Base-by-base conservation (phyloP, 2,113 vertebrate species). In the Toxotes jaculatrix region DNA sequence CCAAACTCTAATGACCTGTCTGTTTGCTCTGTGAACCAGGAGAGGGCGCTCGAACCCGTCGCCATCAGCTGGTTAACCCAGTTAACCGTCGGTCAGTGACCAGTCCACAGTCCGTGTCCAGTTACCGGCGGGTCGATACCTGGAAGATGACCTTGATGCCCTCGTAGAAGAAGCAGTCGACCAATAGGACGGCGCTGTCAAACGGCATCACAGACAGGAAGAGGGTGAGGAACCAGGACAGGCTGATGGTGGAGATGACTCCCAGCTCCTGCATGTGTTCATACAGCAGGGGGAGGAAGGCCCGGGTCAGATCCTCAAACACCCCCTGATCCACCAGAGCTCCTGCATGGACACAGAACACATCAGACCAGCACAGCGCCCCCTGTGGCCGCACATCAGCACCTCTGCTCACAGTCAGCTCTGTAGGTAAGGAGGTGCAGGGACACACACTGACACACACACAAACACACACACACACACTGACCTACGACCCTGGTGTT, bases 131-230 rank as follows among this genome's bases (percentile, higher is more conserved):
- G 7, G 36, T 19, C 4, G 1, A 17, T 64, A 92, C 94, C 93
- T 99, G 98, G 88, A 99, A 95, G 90, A 98, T 96, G 83, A 98
- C 95, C 83, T 98, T 99, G 91, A 99, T 98, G 80, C 98, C 98
- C 87, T 99, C 98, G 0, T 97, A 99, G 95, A 99, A 99, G 90
- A 99, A 99, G 85, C 97, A 99, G 94, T 99, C 98, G 0, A 99
- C 97, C 57, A 99, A 92, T n/a, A 99, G 93, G 74, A 98, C 98
- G 0, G 98, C 97, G 0, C 97, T 98, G 91, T 98, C 96, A 4
- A 99, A 99, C 36, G 98, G 98, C 97, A 99, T 98, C 79, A 98
- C 98, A 0, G 97, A 98, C 83, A 99, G 96, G 84, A 99, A 99
- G 31, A 99, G 96, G 0, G 98, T 99, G 85, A 99, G 96, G 91